Conservation (phyloP, 2,888 invertebrate genomes). For the Ophioninae sp. region DNA sequence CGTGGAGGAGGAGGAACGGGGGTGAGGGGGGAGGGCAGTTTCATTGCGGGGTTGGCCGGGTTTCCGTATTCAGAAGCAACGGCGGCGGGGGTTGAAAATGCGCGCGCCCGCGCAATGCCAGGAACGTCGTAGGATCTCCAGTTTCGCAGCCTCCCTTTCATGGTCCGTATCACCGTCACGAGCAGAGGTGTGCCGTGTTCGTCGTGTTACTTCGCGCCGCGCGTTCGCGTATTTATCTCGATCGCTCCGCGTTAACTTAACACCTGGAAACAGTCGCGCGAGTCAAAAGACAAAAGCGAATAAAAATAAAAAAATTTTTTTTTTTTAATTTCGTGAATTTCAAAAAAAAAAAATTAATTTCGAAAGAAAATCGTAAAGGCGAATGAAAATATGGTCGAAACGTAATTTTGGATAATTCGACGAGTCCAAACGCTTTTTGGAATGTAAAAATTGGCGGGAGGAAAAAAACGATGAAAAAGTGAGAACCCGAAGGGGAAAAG, state of each 20-base stretch:
- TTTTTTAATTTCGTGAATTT: not conserved
- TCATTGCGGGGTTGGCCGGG: slow-evolving; percentile 67
- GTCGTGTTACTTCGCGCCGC: slow-evolving; percentile 64
- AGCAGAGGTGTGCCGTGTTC: slow-evolving; percentile 74
- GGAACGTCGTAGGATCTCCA: slow-evolving; percentile 76
- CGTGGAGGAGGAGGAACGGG: not conserved
- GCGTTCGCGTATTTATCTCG: slow-evolving; percentile 49
- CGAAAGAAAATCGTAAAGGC: no score
- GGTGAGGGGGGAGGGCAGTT: no score
- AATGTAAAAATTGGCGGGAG: slow-evolving; percentile 10
- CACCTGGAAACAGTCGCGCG: not conserved
- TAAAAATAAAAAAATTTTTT: not conserved
- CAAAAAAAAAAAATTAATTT: no score
- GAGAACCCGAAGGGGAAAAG: slow-evolving; percentile 6
- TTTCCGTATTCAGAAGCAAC: slow-evolving; percentile 69
- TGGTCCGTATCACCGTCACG: slow-evolving; percentile 75
- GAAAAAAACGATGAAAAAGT: slow-evolving; percentile 35
- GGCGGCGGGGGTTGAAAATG: slow-evolving; percentile 70
- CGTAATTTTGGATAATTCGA: not conserved
- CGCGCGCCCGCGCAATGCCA: slow-evolving; percentile 74
- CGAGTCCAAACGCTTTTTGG: slow-evolving; percentile 36
- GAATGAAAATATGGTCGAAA: not conserved
- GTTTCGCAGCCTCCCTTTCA: slow-evolving; percentile 80
- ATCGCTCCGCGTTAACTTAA: slow-evolving; percentile 19
- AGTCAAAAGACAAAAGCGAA: not conserved